These are phyloP conservation scores for Tridacna gigas DNA, from an alignment of 2,888 invertebrate genomes.

Conservation along the genomic window DNA sequence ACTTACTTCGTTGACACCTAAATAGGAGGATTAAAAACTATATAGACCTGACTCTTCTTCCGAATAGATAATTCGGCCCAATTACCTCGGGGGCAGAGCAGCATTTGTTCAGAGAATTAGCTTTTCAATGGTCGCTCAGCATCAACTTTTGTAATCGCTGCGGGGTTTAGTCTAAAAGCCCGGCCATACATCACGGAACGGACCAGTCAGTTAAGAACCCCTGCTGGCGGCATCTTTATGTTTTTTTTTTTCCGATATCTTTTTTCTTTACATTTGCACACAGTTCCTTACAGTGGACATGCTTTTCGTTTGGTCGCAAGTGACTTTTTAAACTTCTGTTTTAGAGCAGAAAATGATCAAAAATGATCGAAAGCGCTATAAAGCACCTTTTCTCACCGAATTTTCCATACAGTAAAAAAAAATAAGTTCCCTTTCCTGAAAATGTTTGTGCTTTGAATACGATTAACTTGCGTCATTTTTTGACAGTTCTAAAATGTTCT, in stretches of 20 bases:
- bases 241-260: too few species aligned
- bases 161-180: conserved; percentile 14
- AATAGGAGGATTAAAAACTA: conserved; percentile 13
- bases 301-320: neutral
- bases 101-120: conserved; percentile 5
- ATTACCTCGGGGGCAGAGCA: conserved; percentile 12
- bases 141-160: conserved; percentile 2
- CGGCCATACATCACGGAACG: conserved; percentile 14
- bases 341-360: too few species aligned
- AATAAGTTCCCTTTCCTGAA: too few species aligned
- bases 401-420: too few species aligned
- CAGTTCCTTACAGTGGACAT: neutral
- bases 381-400: too few species aligned
- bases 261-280: too few species aligned
- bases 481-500: too few species aligned
- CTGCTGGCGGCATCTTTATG: too few species aligned
- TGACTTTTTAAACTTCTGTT: neutral
- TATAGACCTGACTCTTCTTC: neutral
- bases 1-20: neutral
- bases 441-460: too few species aligned
- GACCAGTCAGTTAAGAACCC: neutral
- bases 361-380: too few species aligned
- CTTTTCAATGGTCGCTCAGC: conserved; percentile 1
- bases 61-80: conserved; percentile 6
- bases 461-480: too few species aligned